Evolutionary conservation across 2,797 vertebrate genomes (phyloP), one percentile per base, ranked within the genome.

Genomic region (Tragelaphus eurycerus): DNA sequence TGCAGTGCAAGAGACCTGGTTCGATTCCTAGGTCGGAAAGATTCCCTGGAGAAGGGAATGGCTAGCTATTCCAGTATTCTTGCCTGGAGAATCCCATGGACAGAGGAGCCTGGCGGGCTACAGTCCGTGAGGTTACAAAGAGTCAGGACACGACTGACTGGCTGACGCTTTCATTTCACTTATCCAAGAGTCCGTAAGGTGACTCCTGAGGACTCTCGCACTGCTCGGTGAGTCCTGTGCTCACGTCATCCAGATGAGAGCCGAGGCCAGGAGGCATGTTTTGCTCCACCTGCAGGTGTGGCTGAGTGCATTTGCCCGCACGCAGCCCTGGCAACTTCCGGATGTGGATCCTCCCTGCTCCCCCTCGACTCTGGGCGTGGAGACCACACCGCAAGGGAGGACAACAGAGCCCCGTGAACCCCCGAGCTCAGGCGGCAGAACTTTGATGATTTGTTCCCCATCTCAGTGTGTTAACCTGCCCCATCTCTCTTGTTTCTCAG

Each of bases 351-450:
- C 55, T 52, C 31, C 29, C 19, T 16, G 86, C 54, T 50, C 31
- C 1, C 62, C 54, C 13, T 23, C 19, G 31, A 7, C 25, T 50
- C 46, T 54, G 34, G 43, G 60, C 1, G 12, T n/a, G 15, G 1
- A 29, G 85, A 21, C 50, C 27, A 4, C 46, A 4, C 31, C 17
- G 2, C 2, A 8, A 4, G 1, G 46, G n/a, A 55, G 23, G 55
- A 46, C 16, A 9, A 1, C 0, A 23, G 57, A 25, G 38, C 25
- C 16, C 1, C 0, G 3, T 0, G 3, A 16, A 19, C 17, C 54
- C 54, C 46, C 31, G n/a, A 60, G 17, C 17, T 54, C 46, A 48
- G 43, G 79, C 23, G 9, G 48, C 2, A 43, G 52, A 60, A n/a
- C 67, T 62, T 3, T 1, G 29, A 7, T 34, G 0, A 0, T 6